These are phyloP conservation scores for Drosophila nr. perissopoda DNA, from an alignment of 2,888 invertebrate species.

Conservation along the genomic window DNA sequence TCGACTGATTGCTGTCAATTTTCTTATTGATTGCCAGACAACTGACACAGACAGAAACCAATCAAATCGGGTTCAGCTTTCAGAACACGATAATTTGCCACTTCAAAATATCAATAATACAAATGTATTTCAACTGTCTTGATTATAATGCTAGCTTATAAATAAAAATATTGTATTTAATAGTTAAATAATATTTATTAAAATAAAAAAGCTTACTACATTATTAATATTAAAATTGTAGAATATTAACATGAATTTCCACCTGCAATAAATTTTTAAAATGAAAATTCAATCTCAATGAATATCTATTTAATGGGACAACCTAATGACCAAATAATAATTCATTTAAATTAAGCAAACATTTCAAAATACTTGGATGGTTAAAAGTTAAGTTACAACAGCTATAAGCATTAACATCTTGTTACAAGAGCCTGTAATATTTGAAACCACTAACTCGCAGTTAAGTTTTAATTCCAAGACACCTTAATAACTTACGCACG, in stretches of 20 bases:
- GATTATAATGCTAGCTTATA: background rate
- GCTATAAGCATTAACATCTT: background rate
- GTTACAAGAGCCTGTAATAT: background rate
- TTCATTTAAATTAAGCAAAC: background rate
- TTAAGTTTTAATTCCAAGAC: background rate
- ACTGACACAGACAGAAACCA: slow-evolving; percentile 18
- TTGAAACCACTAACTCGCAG: background rate
- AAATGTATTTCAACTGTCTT: background rate
- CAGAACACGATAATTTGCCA: slow-evolving; percentile 8
- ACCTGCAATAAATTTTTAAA: background rate
- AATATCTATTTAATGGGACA: background rate
- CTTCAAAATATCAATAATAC: slow-evolving; percentile 10
- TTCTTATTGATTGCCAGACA: slow-evolving; percentile 61
- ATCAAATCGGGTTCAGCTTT: slow-evolving; percentile 5
- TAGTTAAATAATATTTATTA: background rate
- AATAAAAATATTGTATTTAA: background rate
- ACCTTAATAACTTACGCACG: slow-evolving; percentile 41
- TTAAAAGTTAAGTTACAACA: background rate
- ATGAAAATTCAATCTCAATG: background rate
- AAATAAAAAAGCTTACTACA: background rate
- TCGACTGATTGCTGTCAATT: slow-evolving; percentile 61
- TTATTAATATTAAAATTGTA: background rate
- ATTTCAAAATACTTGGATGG: background rate
- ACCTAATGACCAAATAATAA: background rate
- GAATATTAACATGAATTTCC: background rate